Evolutionary conservation across 2,888 invertebrate genomes (phyloP).

Genomic region (Drosophila stalkeri): DNA sequence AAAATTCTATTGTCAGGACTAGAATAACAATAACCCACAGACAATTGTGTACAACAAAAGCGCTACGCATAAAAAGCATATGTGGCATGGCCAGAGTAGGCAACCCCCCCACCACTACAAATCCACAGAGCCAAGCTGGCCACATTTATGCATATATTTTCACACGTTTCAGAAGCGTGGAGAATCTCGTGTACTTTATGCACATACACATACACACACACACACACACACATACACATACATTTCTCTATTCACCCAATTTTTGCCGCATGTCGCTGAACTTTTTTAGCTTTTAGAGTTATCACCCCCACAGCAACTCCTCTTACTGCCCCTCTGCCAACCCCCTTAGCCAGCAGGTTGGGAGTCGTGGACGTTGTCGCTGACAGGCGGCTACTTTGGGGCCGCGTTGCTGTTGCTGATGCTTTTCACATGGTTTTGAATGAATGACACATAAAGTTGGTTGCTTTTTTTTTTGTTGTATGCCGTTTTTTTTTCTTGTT

Average conservation of each 20-base stretch:
- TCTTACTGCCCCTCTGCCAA: neutral
- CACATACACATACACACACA: conserved; percentile 11
- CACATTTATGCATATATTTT: conserved; percentile 56
- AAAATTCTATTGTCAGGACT: conserved; percentile 73
- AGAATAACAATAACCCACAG: conserved; percentile 74
- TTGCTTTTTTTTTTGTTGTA: conserved; percentile 21
- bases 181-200: conserved; percentile 32
- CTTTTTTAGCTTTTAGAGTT: conserved; percentile 55
- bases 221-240: neutral
- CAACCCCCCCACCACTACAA: neutral
- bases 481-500: conserved; percentile 8
- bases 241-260: conserved; percentile 65
- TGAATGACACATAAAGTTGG: conserved; percentile 79
- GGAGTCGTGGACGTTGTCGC: conserved; percentile 39
- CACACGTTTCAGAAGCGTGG: conserved; percentile 48
- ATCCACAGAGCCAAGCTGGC: conserved; percentile 7
- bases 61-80: conserved; percentile 57
- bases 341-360: neutral
- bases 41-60: conserved; percentile 50
- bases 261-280: conserved; percentile 75
- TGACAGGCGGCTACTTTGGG: conserved; percentile 74
- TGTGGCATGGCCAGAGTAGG: conserved; percentile 36
- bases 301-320: conserved; percentile 9
- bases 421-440: conserved; percentile 78
- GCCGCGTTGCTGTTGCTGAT: conserved; percentile 63